A percentile compares a stretch with the other conserved stretches of the same genome.
Evolutionary conservation across 1,140 invertebrate species (phyloP).

Genomic region (Papilio machaon): DNA sequence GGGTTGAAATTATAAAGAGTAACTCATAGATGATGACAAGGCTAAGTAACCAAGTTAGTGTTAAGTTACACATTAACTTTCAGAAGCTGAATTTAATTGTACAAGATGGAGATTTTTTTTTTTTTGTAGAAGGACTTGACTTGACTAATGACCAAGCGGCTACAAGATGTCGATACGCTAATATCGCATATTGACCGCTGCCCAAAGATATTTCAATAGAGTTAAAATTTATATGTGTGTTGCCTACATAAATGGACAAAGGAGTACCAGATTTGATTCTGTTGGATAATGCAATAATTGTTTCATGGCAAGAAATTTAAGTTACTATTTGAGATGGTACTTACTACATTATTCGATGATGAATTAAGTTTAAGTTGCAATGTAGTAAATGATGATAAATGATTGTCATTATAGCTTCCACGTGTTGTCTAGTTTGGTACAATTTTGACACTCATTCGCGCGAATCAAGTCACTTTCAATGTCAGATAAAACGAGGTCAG

Average conservation of each 20-base stretch:
- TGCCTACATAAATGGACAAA: no score
- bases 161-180: no score
- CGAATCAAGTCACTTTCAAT: slow-evolving; percentile 31
- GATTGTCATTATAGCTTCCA: background rate
- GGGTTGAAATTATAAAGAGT: slow-evolving; percentile 21
- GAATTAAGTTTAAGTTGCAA: background rate
- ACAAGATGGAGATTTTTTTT: background rate
- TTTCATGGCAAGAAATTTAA: no score
- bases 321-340: no score
- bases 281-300: no score
- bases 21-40: background rate
- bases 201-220: no score
- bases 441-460: slow-evolving; percentile 34
- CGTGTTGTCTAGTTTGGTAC: slow-evolving; percentile 6
- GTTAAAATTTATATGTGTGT: no score
- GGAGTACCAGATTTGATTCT: no score
- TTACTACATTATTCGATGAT: background rate
- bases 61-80: background rate
- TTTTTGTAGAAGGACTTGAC: no score
- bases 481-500: slow-evolving; percentile 32
- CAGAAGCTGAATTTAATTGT: background rate
- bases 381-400: background rate
- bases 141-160: no score
- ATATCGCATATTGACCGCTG: no score
- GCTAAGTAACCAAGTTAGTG: background rate